Evolutionary conservation across 2,888 invertebrate species (phyloP), one percentile per base, ranked within the genome.

Genomic region (Nemurella pictetii): DNA sequence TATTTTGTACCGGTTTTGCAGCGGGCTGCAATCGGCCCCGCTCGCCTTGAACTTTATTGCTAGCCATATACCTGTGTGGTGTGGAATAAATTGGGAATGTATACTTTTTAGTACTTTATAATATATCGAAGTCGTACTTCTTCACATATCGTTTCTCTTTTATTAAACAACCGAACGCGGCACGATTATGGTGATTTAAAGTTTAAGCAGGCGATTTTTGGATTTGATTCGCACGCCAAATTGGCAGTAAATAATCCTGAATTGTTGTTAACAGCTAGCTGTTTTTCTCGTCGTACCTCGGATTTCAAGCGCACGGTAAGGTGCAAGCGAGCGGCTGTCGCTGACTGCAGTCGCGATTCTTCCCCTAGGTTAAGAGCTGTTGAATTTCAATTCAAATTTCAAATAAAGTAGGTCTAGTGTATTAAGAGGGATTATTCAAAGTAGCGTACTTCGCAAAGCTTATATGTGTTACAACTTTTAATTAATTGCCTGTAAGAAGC

Each of bases 401-500:
- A 12, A 55, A 55, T 55, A 55, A 55, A 55, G 55, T 55, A 12
- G 9, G 55, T 55, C 55, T 55, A 20, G 55, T 55, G 55, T 55
- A 55, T 20, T 55, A 27, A 29, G 78, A 78, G 78, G 30, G 29
- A 30, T 78, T 78, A n/a, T 30, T 30, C 20, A 78, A 78, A 78
- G 78, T 78, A 78, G 30, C 78, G 78, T 78, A 78, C 29, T 78
- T 30, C 29, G 29, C 78, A 15, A 20, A 55, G 55, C 55, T 78
- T 78, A 29, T 78, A 25, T 78, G 78, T 78, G 78, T 55, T 55
- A 78, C 55, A 30, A 78, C 4, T 78, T 78, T 78, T 78, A 78
- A 78, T 78, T 78, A 78, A 78, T 78, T 30, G 78, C 29, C 78
- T 30, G 78, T 78, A 30, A 78, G 30, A 78, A 29, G 80, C 30